These are phyloP conservation scores for Heliothis subflexa DNA, from an alignment of 1,140 invertebrate species.

Conservation along the genomic window DNA sequence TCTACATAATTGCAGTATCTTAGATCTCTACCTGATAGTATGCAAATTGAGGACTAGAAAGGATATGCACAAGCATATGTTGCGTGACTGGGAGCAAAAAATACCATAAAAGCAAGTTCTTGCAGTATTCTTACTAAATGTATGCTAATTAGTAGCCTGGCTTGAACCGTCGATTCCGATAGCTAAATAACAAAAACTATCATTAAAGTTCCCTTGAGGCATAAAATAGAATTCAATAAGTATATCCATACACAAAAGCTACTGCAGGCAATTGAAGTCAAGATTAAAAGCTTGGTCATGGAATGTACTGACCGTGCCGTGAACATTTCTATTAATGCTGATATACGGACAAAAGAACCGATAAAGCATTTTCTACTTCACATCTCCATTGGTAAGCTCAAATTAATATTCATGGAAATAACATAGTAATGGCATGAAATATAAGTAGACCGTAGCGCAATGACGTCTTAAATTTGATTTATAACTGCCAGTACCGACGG, in stretches of 20 bases:
- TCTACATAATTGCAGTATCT: conserved; percentile 36
- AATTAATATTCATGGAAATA: conserved; percentile 41
- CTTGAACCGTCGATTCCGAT: conserved; percentile 1
- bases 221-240: neutral
- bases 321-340: conserved; percentile 36
- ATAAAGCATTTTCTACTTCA: conserved; percentile 27
- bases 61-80: conserved; percentile 31
- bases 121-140: conserved; percentile 30
- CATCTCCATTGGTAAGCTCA: conserved; percentile 37
- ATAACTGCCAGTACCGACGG: conserved; percentile 10
- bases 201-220: conserved; percentile 15
- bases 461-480: conserved; percentile 44
- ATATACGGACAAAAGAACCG: conserved; percentile 31
- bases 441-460: conserved; percentile 28
- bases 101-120: conserved; percentile 20
- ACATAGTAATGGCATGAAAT: conserved; percentile 36
- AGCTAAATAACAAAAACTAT: neutral
- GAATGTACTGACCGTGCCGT: conserved; percentile 18
- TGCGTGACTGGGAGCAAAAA: conserved; percentile 17
- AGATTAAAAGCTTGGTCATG: conserved; percentile 19
- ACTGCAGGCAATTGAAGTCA: conserved; percentile 6
- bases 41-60: conserved; percentile 40
- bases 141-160: conserved; percentile 5
- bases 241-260: neutral
- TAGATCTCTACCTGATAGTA: conserved; percentile 35